Base-by-base conservation (phyloP, 2,888 invertebrate species). In the Brachyptera risi region DNA sequence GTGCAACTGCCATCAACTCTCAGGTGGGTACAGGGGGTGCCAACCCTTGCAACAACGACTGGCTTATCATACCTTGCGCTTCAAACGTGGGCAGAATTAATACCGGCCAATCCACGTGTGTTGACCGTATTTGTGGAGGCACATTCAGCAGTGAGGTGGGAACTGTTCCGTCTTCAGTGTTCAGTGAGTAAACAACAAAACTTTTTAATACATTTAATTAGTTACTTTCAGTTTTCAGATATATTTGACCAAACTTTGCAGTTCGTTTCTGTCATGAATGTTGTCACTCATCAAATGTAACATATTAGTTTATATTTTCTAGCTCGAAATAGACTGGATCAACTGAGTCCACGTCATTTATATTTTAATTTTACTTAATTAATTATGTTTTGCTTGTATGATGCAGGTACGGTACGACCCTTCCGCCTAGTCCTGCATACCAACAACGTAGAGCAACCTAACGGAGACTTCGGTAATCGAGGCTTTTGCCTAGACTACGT, bases 401-500 rank as follows among this genome's bases (percentile, higher is more conserved):
- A n/a, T 76, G 61, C 75, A 91, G 91, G 89, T 72, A 88, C 84
- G 54, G 87, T 90, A 2, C 87, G 88, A 68, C 92, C 92, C 0
- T 92, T 92, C 69, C 80, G 90, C 3, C 72, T 92, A 1, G 83
- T 84, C 71, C 90, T 88, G 67, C 92, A 92, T 68, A 83, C 90
- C 0, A 90, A 92, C 73, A 84, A 83, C 62, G 79, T 84, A 0
- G 91, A 92, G 71, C 85, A 87, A 0, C 91, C 90, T 0, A 54
- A 54, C 54, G 80, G 80, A 3, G 90, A 92, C 68, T 74, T 84
- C 0, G 87, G 83, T 47, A 91, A 92, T 72, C 79, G 87, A 68
- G 92, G 92, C 1, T 92, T 91, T 71, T 92, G 92, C 67, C 75
- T 92, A 4, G 90, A 90, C 73, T 92, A 88, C 69, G 82, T 92